phyloP scores from a whole-genome alignment of 2,888 invertebrate genomes.

The Geophilus truncorum region DNA sequence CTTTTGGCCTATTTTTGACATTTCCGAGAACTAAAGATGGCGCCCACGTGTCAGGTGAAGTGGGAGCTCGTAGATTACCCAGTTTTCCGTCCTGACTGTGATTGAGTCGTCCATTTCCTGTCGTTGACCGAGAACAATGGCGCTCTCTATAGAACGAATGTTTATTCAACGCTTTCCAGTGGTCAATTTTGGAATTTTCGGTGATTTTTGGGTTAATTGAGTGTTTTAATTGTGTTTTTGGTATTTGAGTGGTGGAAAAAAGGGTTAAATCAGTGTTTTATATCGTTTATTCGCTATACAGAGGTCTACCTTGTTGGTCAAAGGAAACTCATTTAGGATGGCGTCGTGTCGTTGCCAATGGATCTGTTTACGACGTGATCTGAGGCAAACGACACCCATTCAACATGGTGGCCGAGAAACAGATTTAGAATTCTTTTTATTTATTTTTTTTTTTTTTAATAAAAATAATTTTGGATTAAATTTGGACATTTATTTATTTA shows the following conservation, averaged over 20 bases:
- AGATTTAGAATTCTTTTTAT: not conserved
- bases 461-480: too few relatives aligned
- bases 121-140: conserved; percentile 18
- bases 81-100: conserved; percentile 30
- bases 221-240: not conserved
- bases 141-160: not conserved
- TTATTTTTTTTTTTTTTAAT: not conserved
- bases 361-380: conserved; percentile 20
- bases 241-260: not conserved
- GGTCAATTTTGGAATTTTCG: not conserved
- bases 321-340: conserved; percentile 4
- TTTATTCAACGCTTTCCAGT: not conserved
- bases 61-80: conserved; percentile 26
- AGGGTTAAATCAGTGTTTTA: not conserved
- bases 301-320: conserved; percentile 1
- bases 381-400: conserved; percentile 3
- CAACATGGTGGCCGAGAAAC: not conserved
- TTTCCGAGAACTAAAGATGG: not conserved
- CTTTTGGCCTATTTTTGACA: not conserved
- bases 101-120: conserved; percentile 35
- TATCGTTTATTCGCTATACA: not conserved
- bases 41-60: not conserved
- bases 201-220: not conserved
- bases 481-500: too few relatives aligned
- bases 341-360: conserved; percentile 16